Conservation (phyloP, 2,113 vertebrate species). For the Hystrix brachyura region DNA sequence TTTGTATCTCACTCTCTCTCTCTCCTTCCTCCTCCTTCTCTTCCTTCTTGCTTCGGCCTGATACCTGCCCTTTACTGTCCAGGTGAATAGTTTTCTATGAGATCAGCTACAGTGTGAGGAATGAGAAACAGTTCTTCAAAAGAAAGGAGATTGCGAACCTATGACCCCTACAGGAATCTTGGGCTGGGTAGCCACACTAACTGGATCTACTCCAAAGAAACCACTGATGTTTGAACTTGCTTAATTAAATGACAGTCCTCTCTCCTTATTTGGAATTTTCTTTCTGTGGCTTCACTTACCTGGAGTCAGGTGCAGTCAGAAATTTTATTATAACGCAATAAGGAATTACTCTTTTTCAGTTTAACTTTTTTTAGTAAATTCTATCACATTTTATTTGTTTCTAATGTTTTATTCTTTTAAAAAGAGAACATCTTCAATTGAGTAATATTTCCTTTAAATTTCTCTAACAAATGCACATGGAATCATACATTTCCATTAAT, state of each 20-base stretch:
- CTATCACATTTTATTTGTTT: not conserved
- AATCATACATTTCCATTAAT: not conserved
- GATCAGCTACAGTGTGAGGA: not conserved
- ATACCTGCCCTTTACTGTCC: not conserved
- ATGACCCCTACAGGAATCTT: not conserved
- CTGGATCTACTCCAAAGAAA: not conserved
- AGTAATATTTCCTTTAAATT: not conserved
- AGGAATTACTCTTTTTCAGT: not conserved
- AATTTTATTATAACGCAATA: not conserved
- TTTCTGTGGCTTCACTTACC: not conserved
- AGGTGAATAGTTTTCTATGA: not conserved
- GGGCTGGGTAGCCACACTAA: not conserved
- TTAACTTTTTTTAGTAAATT: not conserved
- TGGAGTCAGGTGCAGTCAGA: not conserved
- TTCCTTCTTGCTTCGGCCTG: not conserved
- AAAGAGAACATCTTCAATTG: not conserved
- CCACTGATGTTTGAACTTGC: not conserved
- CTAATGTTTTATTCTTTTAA: not conserved
- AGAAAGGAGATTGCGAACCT: not conserved
- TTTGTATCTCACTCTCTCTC: not conserved
- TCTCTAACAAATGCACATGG: not conserved
- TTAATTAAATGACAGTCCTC: not conserved
- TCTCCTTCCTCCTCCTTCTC: not conserved
- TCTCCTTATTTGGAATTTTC: not conserved
- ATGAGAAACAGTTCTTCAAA: not conserved